These are phyloP conservation scores for Holcopasites calliopsidis DNA, from an alignment of 1,140 invertebrate genomes.

Conservation along the genomic window DNA sequence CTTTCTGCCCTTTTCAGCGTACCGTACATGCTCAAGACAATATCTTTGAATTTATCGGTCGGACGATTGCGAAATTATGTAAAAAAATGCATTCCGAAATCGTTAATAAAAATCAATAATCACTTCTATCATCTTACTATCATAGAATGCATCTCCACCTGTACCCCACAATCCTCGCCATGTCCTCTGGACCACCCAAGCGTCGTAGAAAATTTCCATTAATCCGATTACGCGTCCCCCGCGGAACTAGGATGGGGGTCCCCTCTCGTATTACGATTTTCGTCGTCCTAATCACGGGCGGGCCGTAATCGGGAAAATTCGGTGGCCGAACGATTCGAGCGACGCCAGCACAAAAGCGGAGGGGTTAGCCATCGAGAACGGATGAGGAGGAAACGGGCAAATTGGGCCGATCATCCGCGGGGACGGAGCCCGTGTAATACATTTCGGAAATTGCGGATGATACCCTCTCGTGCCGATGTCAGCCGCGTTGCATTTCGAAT, in stretches of 20 bases:
- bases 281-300: slow-evolving; percentile 25
- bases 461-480: slow-evolving; percentile 14
- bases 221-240: slow-evolving; percentile 32
- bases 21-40: background rate
- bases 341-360: slow-evolving; percentile 4
- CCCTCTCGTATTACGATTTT: slow-evolving; percentile 4
- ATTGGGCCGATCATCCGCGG: slow-evolving; percentile 53
- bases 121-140: no score
- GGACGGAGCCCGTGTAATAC: slow-evolving; percentile 57
- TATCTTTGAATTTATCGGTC: no score
- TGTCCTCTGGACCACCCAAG: background rate
- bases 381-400: slow-evolving; percentile 32
- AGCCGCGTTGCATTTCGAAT: slow-evolving; percentile 48
- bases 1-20: background rate
- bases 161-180: no score
- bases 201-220: slow-evolving; percentile 10
- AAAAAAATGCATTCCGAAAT: no score
- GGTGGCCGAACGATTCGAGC: background rate
- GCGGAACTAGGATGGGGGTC: no score
- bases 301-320: slow-evolving; percentile 29
- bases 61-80: no score
- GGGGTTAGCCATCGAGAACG: background rate
- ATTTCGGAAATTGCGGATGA: slow-evolving; percentile 65
- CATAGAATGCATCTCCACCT: no score
- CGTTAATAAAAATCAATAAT: no score